A percentile compares a stretch with the other conserved stretches of the same genome.
Conservation (phyloP, 2,797 vertebrate genomes). For the Chaetodon trifasciatus region DNA sequence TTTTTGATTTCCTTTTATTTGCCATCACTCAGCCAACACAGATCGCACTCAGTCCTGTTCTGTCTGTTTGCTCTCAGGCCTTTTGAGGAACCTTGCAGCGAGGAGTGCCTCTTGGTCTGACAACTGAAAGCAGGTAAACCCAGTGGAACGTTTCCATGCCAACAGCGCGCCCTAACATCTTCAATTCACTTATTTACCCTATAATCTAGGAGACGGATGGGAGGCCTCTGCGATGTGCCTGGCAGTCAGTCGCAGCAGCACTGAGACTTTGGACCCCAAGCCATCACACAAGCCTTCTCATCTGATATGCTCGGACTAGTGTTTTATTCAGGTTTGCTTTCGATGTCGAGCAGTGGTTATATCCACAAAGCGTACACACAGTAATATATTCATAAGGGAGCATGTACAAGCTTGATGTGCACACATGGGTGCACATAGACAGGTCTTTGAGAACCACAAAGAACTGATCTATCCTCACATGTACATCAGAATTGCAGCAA, state of each 20-base stretch:
- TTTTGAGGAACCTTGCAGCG: conserved; percentile 53
- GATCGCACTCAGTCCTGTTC: conserved; percentile 23
- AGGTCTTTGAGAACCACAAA: conserved; percentile 15
- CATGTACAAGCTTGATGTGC: not conserved
- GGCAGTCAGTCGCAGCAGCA: conserved; percentile 47
- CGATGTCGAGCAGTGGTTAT: conserved; percentile 11
- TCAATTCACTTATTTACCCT: conserved; percentile 67
- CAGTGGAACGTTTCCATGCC: conserved; percentile 82
- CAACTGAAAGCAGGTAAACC: conserved; percentile 73
- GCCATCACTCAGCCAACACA: conserved; percentile 18
- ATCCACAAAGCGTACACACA: not conserved
- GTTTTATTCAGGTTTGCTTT: conserved; percentile 42
- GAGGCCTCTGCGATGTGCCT: conserved; percentile 43
- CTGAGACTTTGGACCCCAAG: conserved; percentile 34
- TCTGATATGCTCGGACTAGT: conserved; percentile 17
- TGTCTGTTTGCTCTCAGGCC: conserved; percentile 50
- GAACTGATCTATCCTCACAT: conserved; percentile 21
- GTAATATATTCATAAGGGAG: conserved; percentile 34
- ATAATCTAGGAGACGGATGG: conserved; percentile 74
- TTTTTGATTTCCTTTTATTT: conserved; percentile 6
- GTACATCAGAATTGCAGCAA: not conserved
- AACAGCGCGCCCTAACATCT: conserved; percentile 72
- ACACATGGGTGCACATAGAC: conserved; percentile 11
- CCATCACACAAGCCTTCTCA: conserved; percentile 20
- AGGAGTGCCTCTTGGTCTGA: conserved; percentile 64